These are phyloP conservation scores for Ypsolopha scabrella DNA, from an alignment of 2,888 invertebrate genomes.

Conservation along the genomic window DNA sequence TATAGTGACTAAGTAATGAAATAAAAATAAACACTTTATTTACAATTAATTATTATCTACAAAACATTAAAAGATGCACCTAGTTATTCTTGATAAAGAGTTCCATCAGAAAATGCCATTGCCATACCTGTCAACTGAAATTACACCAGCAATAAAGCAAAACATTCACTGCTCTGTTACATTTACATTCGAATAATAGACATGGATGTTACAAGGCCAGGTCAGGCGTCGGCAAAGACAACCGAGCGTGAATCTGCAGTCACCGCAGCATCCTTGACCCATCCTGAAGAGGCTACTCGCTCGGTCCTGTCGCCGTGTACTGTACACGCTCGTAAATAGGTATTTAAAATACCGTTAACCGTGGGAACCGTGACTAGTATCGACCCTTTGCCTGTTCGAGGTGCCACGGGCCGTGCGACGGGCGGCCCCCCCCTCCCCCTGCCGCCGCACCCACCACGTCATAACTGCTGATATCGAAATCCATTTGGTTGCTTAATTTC, in stretches of 20 bases:
- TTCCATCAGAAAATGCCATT: neutral
- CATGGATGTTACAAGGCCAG: constrained; percentile 57
- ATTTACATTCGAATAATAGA: constrained; percentile 37
- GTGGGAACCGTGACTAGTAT: constrained; percentile 58
- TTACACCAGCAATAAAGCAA: neutral
- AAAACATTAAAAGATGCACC: too few species aligned
- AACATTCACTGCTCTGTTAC: constrained; percentile 1
- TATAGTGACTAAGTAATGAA: too few species aligned
- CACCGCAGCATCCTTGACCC: constrained; percentile 65
- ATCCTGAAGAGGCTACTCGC: constrained; percentile 67
- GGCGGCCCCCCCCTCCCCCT: constrained; percentile 21
- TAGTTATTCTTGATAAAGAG: too few species aligned
- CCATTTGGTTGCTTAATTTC: constrained; percentile 61
- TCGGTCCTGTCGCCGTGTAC: constrained; percentile 52
- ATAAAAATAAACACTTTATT: too few species aligned
- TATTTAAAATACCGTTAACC: constrained; percentile 65
- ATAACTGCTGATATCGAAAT: constrained; percentile 54
- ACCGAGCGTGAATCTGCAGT: constrained; percentile 56
- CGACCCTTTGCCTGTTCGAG: constrained; percentile 38
- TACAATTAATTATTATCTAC: too few species aligned
- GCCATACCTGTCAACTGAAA: neutral
- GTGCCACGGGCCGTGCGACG: constrained; percentile 29
- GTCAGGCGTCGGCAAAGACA: constrained; percentile 17
- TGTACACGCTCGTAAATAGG: constrained; percentile 48
- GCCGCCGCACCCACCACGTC: constrained; percentile 39